phyloP scores from a whole-genome alignment of 2,888 invertebrate genomes.

The Myathropa florea region DNA sequence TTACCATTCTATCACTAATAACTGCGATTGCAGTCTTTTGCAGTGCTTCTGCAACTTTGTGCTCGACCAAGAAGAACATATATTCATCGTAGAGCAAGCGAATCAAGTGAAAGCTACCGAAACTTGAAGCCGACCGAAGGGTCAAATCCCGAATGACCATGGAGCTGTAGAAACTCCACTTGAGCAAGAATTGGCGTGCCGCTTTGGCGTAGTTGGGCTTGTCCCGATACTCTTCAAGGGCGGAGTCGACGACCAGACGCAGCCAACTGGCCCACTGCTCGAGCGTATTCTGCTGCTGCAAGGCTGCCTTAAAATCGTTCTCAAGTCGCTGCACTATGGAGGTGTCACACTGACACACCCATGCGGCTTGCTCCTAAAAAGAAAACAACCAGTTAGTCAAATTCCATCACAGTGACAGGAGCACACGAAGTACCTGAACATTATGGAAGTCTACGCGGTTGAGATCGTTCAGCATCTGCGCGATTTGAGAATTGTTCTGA shows the following conservation, averaged over 20 bases:
- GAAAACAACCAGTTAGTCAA: neutral
- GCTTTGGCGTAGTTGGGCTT: conserved; percentile 91
- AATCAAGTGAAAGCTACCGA: conserved; percentile 99
- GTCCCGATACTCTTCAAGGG: conserved; percentile 93
- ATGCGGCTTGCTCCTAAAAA: conserved; percentile 88
- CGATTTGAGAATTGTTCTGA: conserved; percentile 96
- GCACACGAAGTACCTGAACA: conserved; percentile 86
- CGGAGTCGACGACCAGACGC: conserved; percentile 94
- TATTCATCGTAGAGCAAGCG: conserved; percentile 99
- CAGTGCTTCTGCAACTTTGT: conserved; percentile 95
- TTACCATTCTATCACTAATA: conserved; percentile 84
- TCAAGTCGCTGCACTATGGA: conserved; percentile 90
- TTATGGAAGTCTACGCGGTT: conserved; percentile 99
- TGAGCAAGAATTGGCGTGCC: conserved; percentile 95
- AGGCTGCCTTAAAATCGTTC: conserved; percentile 94
- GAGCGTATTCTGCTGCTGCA: conserved; percentile 94
- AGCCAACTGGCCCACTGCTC: conserved; percentile 99
- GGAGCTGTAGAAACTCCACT: conserved; percentile 99
- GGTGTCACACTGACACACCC: conserved; percentile 98
- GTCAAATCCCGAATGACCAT: conserved; percentile 99
- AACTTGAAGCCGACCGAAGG: conserved; percentile 96
- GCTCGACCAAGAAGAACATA: conserved; percentile 99
- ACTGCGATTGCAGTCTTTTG: conserved; percentile 97
- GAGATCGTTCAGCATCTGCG: conserved; percentile 97
- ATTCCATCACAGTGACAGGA: neutral